phyloP scores from a whole-genome alignment of 2,888 invertebrate species.

The Iphiclides podalirius region DNA sequence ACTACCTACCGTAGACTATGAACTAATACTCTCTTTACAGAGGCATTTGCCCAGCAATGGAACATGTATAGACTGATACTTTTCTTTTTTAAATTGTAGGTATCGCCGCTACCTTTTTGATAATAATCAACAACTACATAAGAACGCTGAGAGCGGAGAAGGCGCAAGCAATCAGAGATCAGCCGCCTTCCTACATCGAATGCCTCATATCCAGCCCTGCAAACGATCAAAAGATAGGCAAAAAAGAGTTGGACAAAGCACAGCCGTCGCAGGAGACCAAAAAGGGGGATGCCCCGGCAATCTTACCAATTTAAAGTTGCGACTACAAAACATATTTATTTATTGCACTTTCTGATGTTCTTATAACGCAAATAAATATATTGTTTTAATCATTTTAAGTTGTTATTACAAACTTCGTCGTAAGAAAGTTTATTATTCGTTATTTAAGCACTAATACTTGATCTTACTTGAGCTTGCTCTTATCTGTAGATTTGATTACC shows the following conservation, averaged over 20 bases:
- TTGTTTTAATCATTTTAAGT: too few relatives aligned
- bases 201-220: slow-evolving; percentile 39
- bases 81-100: slow-evolving; percentile 36
- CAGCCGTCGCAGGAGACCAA: slow-evolving; percentile 31
- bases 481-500: too few relatives aligned
- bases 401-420: too few relatives aligned
- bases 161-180: slow-evolving; percentile 36
- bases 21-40: too few relatives aligned
- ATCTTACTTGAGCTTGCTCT: too few relatives aligned
- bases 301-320: slow-evolving; percentile 11
- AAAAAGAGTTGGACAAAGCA: background rate
- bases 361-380: background rate
- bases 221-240: background rate
- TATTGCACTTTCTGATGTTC: background rate
- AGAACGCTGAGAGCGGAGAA: slow-evolving; percentile 41
- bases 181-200: slow-evolving; percentile 59
- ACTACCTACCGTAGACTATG: too few relatives aligned
- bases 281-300: slow-evolving; percentile 18
- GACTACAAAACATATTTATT: background rate
- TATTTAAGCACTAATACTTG: too few relatives aligned
- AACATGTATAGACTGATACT: too few relatives aligned
- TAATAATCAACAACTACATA: slow-evolving; percentile 47
- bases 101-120: slow-evolving; percentile 41
- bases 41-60: too few relatives aligned
- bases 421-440: too few relatives aligned